phyloP scores from a whole-genome alignment of 2,797 vertebrate species.

The Scolopax rusticola region DNA sequence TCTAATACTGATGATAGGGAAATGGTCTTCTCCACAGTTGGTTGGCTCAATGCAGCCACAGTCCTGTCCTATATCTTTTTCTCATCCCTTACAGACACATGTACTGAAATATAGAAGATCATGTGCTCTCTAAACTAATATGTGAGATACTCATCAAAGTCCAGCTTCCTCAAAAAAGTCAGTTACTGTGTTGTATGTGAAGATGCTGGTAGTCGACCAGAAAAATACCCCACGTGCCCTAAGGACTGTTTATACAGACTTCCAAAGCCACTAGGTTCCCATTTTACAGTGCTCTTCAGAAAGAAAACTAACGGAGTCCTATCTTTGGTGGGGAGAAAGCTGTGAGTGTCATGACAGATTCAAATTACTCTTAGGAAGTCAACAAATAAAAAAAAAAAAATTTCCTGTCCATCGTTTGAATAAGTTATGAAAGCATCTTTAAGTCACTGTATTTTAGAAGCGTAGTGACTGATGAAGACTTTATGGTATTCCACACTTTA shows the following conservation, averaged over 20 bases:
- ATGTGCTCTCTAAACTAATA: neutral
- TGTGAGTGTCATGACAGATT: neutral
- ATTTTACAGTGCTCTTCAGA: neutral
- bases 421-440: neutral
- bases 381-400: slow-evolving; percentile 51
- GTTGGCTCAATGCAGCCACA: neutral
- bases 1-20: neutral
- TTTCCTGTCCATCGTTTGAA: slow-evolving; percentile 45
- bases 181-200: neutral
- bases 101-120: neutral
- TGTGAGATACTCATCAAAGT: neutral
- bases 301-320: neutral
- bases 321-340: neutral
- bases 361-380: slow-evolving; percentile 24
- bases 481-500: neutral
- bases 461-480: neutral
- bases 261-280: neutral
- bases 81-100: neutral
- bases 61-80: neutral
- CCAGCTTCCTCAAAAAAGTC: neutral
- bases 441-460: neutral
- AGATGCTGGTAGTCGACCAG: neutral
- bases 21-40: neutral
- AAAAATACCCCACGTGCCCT: neutral
- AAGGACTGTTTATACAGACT: neutral